Base-by-base conservation (phyloP, 2,888 invertebrate genomes). In the Alloplasta piceator region DNA sequence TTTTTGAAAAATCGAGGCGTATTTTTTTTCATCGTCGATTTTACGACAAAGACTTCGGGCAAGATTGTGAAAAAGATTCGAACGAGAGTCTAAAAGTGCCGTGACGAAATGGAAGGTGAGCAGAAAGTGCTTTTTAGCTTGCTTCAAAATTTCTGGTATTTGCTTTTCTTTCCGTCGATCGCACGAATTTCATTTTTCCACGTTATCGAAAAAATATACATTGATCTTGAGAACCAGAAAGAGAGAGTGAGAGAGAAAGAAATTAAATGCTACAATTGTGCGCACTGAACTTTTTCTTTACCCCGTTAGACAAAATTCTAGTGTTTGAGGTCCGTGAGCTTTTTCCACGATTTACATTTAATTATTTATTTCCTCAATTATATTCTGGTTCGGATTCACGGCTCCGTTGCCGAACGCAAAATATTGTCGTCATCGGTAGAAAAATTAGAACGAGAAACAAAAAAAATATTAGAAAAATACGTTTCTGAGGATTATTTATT, bases 391-490 rank as follows among this genome's bases (percentile, higher is more conserved):
- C 3, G 5, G 16, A 12, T 14, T 16, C 12, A 70, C 43, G 9
- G 16, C 16, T 36, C n/a, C 41, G 14, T 73, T 16, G 52, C 4
- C 36, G 66, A 50, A 55, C 48, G 64, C 56, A 66, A 68, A 67
- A 61, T 82, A 82, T 76, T 85, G 80, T 85, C 85, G 78, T 79
- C 67, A 58, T 73, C 56, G 64, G 64, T 82, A 77, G 61, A 72
- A 83, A 72, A 86, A 84, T 68, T 61, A 84, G 73, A 83, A 78
- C 73, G 82, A 80, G 78, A 26, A 26, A 26, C 67, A 56, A 81
- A 85, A 74, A 66, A 83, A 83, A 56, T 80, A 79, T 83, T 85
- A 83, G 82, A 86, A 86, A 85, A 86, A 86, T 86, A 86, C 84
- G 80, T 80, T 84, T 70, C 75, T 67, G 55, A 71, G 50, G 58